Evolutionary conservation across 1,140 invertebrate genomes (phyloP), one percentile per base, ranked within the genome.

Genomic region (Scaptomyza pallida): DNA sequence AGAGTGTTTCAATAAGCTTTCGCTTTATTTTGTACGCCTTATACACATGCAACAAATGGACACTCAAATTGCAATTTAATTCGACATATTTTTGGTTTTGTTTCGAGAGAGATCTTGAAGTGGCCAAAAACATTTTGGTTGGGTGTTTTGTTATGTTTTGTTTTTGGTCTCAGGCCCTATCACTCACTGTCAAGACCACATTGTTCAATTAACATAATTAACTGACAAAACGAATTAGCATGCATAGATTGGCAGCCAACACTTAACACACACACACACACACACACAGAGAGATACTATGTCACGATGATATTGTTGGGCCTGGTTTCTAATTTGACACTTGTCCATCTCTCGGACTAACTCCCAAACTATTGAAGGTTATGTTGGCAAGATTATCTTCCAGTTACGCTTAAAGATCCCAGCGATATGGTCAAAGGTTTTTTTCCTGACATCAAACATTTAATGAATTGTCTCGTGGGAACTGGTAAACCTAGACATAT

Each of bases 161-260:
- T 37, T 30, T 9, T 30, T 30, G n/a, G n/a, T 30, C 26, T 73
- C 13, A 41, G 56, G 70, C 70, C 62, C 74, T 86, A 86, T 85
- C 77, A 72, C 81, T 82, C 82, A 78, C 78, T 88, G 82, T 88
- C 82, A 86, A 82, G 82, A 75, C 70, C 82, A 86, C 82, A 86
- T 82, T 75, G 63, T 88, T 88, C 82, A 86, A 86, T 86, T 86
- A 86, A 75, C 83, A 82, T 88, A 88, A 86, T 86, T 86, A 88
- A 88, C 82, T 67, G 74, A 73, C 82, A 80, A 82, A 48, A 69
- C 77, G 70, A 76, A 82, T 86, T 78, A 88, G 70, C 70, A 69
- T 56, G 65, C 63, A 61, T n/a, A n/a, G 57, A 69, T 80, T 65
- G 78, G 65, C 44, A 61, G 50, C 76, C 69, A 61, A 80, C 76